Base-by-base conservation (phyloP, 1,140 invertebrate genomes). In the Eubasilissa regina region DNA sequence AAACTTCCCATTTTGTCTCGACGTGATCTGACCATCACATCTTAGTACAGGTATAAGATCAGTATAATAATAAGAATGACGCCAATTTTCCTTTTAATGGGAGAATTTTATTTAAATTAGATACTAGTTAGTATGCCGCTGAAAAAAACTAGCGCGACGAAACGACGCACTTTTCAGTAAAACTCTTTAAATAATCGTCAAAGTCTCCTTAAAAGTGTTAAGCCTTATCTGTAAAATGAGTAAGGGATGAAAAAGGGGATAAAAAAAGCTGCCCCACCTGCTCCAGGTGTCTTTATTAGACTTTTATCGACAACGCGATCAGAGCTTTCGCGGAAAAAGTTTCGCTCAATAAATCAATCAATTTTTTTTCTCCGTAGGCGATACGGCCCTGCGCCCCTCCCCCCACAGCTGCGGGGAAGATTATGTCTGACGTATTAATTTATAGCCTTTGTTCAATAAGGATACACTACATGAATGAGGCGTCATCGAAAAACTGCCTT, bases 291-390 rank as follows among this genome's bases (percentile, higher is more conserved):
- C 70, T 55, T 73, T 73, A 75, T 75, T 75, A n/a, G 35, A 75
- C 66, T 75, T 75, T 75, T 75, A 75, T 75, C 51, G 21, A 44
- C 73, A 19, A 35, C 19, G 51, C 15, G 44, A 51, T 66, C 48
- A 62, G 19, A 51, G 74, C 25, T 35, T 35, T 35, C 25, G 25
- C 25, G 25, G 48, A 76, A 58, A 76, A 76, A 76, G 58, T 66
- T 58, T 21, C 55, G 68, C 35, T 51, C 74, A 78, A 81, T 81
- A 81, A 81, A 81, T 81, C 80, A 81, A 81, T 81, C 80, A 81
- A 81, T 75, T 81, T 78, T 81, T 58, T 44, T 43, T 64, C 60
- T 25, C 60, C n/a, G n/a, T 21, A 8, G 60, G 60, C 21, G 60
- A 64, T 64, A 35, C 13, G 19, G 10, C 60, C 13, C 60, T 21